Percentiles rank a stretch among this genome's conserved stretches.
Conservation (phyloP, 2,888 invertebrate species). For the Euproctis similis region DNA sequence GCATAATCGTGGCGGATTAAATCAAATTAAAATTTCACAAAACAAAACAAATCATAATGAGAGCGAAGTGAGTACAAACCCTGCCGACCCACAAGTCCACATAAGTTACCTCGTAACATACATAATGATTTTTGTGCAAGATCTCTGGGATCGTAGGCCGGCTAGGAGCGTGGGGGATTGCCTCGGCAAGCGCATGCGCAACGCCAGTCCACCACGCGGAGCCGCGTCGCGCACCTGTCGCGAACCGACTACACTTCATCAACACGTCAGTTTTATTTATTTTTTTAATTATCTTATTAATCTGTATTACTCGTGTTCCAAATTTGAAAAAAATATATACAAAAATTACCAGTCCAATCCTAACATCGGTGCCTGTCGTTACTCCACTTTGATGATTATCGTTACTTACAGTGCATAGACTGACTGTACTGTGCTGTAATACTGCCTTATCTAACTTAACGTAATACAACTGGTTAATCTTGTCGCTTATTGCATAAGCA, state of each 20-base stretch:
- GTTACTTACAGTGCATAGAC: conserved; percentile 16
- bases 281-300: conserved; percentile 10
- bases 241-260: conserved; percentile 28
- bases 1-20: conserved; percentile 15
- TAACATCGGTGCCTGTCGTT: conserved; percentile 13
- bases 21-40: too few relatives aligned
- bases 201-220: conserved; percentile 56
- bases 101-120: conserved; percentile 57
- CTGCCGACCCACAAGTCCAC: conserved; percentile 51
- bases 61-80: conserved; percentile 24
- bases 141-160: conserved; percentile 26
- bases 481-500: conserved; percentile 21
- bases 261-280: conserved; percentile 27
- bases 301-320: not conserved
- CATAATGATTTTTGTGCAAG: conserved; percentile 46
- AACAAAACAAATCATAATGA: too few relatives aligned
- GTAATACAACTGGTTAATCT: conserved; percentile 37
- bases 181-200: conserved; percentile 34
- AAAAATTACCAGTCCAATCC: not conserved
- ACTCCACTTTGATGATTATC: conserved; percentile 18
- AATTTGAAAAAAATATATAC: not conserved
- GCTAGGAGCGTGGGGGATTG: conserved; percentile 32
- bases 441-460: conserved; percentile 49
- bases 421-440: conserved; percentile 38
- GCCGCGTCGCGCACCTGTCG: conserved; percentile 60